Evolutionary conservation across 2,888 invertebrate species (phyloP).

Genomic region (Clistopyga incitator): DNA sequence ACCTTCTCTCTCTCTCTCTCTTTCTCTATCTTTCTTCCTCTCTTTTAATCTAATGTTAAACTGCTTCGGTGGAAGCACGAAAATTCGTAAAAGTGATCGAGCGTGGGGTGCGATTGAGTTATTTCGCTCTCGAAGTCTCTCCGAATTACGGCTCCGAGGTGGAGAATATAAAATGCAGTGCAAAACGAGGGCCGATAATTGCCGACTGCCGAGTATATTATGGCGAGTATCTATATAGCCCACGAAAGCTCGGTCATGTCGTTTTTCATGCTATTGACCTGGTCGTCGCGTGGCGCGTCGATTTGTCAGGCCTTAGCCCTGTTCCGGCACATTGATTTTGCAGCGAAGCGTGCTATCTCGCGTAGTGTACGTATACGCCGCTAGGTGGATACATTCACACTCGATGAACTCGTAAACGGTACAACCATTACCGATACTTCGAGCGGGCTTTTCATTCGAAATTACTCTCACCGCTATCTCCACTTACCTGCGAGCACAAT

Average conservation of each 20-base stretch:
- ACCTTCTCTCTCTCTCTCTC: background rate
- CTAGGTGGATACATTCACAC: constrained; percentile 30
- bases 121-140: background rate
- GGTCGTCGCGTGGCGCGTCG: constrained; percentile 34
- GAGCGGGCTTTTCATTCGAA: background rate
- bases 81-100: constrained; percentile 28
- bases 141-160: constrained; percentile 19
- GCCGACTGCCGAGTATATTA: constrained; percentile 37
- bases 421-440: constrained; percentile 52
- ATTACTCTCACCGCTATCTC: background rate
- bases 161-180: constrained; percentile 19
- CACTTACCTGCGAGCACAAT: constrained; percentile 1
- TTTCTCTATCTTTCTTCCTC: background rate
- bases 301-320: constrained; percentile 68
- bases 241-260: constrained; percentile 38
- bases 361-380: constrained; percentile 5
- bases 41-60: constrained; percentile 35
- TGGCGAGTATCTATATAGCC: constrained; percentile 29
- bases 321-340: constrained; percentile 69
- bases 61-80: background rate
- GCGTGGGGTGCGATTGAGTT: constrained; percentile 17
- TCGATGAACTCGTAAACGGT: constrained; percentile 58
- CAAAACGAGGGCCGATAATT: constrained; percentile 55
- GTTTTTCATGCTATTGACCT: constrained; percentile 63
- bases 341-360: constrained; percentile 56